Evolutionary conservation across 2,797 vertebrate species (phyloP).

Genomic region (Ptychadena robeensis): DNA sequence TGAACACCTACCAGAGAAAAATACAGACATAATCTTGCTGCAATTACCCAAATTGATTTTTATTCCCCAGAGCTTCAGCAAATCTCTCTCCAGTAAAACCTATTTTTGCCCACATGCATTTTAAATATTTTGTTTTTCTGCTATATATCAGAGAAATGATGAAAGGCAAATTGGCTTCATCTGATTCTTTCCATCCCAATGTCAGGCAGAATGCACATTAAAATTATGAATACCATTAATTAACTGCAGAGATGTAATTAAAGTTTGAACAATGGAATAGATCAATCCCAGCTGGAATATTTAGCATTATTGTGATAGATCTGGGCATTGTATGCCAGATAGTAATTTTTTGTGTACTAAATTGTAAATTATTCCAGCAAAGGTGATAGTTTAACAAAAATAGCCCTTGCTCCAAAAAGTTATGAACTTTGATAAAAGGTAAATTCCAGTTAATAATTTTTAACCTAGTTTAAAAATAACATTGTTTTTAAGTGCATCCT

Average conservation of each 20-base stretch:
- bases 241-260: slow-evolving; percentile 1
- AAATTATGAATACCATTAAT: slow-evolving; percentile 43
- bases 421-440: no score
- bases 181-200: slow-evolving; percentile 7
- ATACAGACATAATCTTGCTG: no score
- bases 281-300: slow-evolving; percentile 10
- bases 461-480: no score
- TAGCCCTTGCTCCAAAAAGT: no score
- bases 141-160: neutral
- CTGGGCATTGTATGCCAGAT: slow-evolving; percentile 5
- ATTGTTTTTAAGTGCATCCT: no score
- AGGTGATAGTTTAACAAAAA: neutral
- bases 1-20: no score
- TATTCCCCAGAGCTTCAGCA: no score
- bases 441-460: no score
- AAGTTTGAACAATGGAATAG: slow-evolving; percentile 11
- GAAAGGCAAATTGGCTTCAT: slow-evolving; percentile 7
- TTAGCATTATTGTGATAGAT: slow-evolving; percentile 1
- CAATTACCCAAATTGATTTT: no score
- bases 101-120: neutral
- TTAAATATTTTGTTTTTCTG: neutral
- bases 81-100: no score
- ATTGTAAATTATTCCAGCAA: slow-evolving; percentile 4
- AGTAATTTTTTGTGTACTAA: slow-evolving; percentile 2
- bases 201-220: slow-evolving; percentile 9